Evolutionary conservation across 2,113 vertebrate genomes (phyloP).

Genomic region (Amphiprion ocellaris): DNA sequence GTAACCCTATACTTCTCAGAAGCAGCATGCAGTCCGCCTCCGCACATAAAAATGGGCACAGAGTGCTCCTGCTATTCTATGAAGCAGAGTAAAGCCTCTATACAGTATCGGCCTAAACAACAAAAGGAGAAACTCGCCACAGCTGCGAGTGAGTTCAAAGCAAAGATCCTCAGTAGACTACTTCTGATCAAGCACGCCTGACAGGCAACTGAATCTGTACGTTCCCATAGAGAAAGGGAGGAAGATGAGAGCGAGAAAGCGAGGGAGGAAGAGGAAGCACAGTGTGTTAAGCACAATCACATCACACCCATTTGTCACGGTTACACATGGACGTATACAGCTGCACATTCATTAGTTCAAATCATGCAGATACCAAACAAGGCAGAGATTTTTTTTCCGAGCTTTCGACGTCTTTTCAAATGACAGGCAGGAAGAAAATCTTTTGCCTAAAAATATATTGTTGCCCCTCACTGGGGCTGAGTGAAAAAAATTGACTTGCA

Average conservation of each 20-base stretch:
- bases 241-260: conserved; percentile 22
- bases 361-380: conserved; percentile 58
- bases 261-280: conserved; percentile 43
- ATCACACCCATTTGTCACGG: conserved; percentile 68
- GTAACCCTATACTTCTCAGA: conserved; percentile 25
- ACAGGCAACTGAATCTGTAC: conserved; percentile 58
- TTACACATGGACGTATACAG: conserved; percentile 53
- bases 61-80: conserved; percentile 26
- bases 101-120: conserved; percentile 49
- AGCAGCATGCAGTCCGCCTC: conserved; percentile 23
- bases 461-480: neutral
- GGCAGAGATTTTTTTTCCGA: conserved; percentile 33
- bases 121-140: conserved; percentile 40
- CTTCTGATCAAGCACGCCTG: conserved; percentile 64
- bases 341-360: conserved; percentile 66
- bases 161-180: conserved; percentile 40
- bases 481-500: neutral
- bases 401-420: conserved; percentile 41
- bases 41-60: conserved; percentile 38
- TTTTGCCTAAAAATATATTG: conserved; percentile 25
- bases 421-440: conserved; percentile 17
- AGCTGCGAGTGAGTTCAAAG: conserved; percentile 63
- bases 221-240: conserved; percentile 34
- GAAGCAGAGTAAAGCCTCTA: conserved; percentile 29
- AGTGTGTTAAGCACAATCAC: conserved; percentile 66